Evolutionary conservation across 2,888 invertebrate genomes (phyloP).

Genomic region (Athetis lepigone): DNA sequence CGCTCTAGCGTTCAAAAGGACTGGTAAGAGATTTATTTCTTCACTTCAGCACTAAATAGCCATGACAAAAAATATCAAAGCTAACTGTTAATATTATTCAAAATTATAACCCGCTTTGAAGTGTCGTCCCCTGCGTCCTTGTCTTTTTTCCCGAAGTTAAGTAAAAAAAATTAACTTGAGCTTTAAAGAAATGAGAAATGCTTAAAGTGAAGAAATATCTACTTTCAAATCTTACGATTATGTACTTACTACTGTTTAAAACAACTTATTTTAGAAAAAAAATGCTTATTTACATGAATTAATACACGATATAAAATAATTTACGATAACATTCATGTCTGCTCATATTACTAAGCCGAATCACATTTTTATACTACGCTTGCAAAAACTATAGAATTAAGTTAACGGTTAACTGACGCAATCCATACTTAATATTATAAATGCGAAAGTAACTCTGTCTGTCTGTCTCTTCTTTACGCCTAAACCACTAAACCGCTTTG

Average conservation of each 20-base stretch:
- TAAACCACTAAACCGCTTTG: too few species aligned
- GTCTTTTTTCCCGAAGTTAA: too few species aligned
- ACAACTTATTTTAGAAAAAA: constrained; percentile 22
- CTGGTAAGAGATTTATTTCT: constrained; percentile 39
- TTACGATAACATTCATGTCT: not conserved
- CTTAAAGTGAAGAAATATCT: constrained; percentile 11
- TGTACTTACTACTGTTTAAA: not conserved
- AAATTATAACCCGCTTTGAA: too few species aligned
- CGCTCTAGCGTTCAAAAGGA: too few species aligned
- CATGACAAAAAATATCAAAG: too few species aligned
- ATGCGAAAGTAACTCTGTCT: too few species aligned
- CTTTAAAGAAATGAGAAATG: too few species aligned
- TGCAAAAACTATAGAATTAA: constrained; percentile 10
- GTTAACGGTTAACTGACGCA: not conserved
- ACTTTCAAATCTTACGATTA: not conserved
- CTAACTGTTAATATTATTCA: too few species aligned
- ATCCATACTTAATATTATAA: too few species aligned
- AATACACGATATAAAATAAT: constrained; percentile 18
- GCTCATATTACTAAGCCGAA: constrained; percentile 15
- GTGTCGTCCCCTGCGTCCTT: too few species aligned
- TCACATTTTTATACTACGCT: constrained; percentile 8
- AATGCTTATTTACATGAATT: constrained; percentile 50
- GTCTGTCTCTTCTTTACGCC: too few species aligned
- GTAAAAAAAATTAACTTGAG: too few species aligned
- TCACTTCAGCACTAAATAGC: constrained; percentile 1